phyloP scores from a whole-genome alignment of 2,113 vertebrate genomes.

The Melanotaenia duboulayi region DNA sequence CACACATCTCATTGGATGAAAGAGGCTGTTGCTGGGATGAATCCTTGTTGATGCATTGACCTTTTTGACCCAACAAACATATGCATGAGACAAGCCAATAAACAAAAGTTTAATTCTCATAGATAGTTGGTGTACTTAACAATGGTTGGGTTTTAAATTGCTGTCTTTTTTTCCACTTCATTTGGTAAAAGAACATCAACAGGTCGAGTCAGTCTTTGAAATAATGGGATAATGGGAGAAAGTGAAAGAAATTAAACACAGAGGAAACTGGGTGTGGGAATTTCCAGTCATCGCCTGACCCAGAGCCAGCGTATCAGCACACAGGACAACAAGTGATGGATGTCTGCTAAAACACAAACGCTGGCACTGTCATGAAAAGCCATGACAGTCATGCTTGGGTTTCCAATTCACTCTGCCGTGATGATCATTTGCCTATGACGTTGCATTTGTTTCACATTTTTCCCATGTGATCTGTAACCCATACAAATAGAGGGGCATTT shows the following conservation, averaged over 20 bases:
- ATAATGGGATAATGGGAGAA: neutral
- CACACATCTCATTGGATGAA: conserved; percentile 47
- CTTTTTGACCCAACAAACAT: conserved; percentile 54
- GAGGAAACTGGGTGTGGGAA: neutral
- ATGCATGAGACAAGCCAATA: conserved; percentile 19
- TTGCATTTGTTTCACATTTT: conserved; percentile 8
- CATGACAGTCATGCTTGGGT: neutral
- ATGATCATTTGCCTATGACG: neutral
- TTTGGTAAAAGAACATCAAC: neutral
- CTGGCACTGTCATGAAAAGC: neutral
- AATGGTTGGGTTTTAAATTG: neutral
- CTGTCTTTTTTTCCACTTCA: neutral
- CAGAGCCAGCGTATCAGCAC: neutral
- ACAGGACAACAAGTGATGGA: neutral
- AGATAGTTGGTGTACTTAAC: neutral
- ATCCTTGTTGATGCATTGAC: conserved; percentile 61
- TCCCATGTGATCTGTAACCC: conserved; percentile 11
- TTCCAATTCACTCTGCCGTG: neutral
- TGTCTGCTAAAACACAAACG: neutral
- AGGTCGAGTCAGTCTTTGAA: neutral
- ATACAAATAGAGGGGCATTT: neutral
- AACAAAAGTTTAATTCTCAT: conserved; percentile 12
- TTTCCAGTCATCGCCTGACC: neutral
- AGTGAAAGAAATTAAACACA: neutral
- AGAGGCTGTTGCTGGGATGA: conserved; percentile 45